Conservation (phyloP, 2,797 vertebrate genomes). For the Triplophysa yarkandensis region DNA sequence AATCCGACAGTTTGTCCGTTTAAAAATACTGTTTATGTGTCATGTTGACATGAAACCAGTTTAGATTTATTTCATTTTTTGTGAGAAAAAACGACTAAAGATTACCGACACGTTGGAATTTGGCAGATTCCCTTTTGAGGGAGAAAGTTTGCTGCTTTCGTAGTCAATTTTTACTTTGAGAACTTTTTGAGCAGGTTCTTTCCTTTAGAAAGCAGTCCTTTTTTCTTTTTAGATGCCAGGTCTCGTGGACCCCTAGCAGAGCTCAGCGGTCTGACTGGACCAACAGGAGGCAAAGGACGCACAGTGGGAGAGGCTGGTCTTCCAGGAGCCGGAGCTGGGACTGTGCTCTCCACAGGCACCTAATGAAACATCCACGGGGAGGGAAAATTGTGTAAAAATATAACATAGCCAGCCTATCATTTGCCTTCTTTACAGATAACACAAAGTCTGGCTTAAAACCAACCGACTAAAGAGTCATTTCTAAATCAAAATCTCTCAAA, state of each 20-base stretch:
- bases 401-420: slow-evolving; percentile 59
- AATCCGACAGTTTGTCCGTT: background rate
- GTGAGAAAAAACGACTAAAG: background rate
- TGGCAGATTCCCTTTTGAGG: slow-evolving; percentile 22
- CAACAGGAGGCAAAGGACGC: slow-evolving; percentile 84
- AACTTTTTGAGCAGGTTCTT: slow-evolving; percentile 97
- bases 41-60: slow-evolving; percentile 11
- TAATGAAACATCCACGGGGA: slow-evolving; percentile 79
- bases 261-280: slow-evolving; percentile 83
- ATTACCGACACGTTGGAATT: slow-evolving; percentile 9
- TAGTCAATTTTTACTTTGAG: slow-evolving; percentile 70
- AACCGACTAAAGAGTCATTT: too few relatives aligned
- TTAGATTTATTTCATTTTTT: background rate
- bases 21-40: slow-evolving; percentile 8
- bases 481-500: slow-evolving; percentile 25
- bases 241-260: slow-evolving; percentile 77
- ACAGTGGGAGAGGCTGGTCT: slow-evolving; percentile 88
- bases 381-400: slow-evolving; percentile 56
- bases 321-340: slow-evolving; percentile 68
- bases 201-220: slow-evolving; percentile 96
- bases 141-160: slow-evolving; percentile 24
- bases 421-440: slow-evolving; percentile 38
- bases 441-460: slow-evolving; percentile 27
- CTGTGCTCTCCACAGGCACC: slow-evolving; percentile 88
- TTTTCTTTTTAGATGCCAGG: slow-evolving; percentile 94